Evolutionary conservation across 2,888 invertebrate species (phyloP), one percentile per base, ranked within the genome.

Genomic region (Cephus runcator): DNA sequence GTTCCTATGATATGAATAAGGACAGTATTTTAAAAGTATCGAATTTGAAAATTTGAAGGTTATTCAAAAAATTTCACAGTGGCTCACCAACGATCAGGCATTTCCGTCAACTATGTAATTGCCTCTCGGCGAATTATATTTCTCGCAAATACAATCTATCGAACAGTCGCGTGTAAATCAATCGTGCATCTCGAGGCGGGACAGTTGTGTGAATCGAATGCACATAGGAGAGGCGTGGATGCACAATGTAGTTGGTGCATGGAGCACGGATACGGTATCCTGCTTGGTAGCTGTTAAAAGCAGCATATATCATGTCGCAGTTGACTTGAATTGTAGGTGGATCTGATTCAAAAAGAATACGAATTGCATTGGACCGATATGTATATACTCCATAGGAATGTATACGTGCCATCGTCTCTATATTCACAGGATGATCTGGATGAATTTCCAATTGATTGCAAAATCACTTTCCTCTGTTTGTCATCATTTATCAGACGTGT

Each of bases 271-370:
- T 31, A 71, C 79, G 77, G 75, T 69, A 69, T 75, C 77, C 79
- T 69, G 77, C 79, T 76, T 82, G 79, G 82, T 80, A 77, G 80
- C 78, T 74, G 81, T 83, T 82, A 82, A 82, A 83, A 80, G 82
- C 81, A 79, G 77, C 76, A 79, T 83, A 83, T 79, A 82, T 83
- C 83, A 82, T 81, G 81, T 75, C 81, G 30, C 73, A 34, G 36
- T 76, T 31, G 80, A 80, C 82, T 78, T 80, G 83, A 79, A 78
- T 82, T 80, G 82, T 83, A 79, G 83, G 83, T 83, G 83, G 82
- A 82, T 82, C 83, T 82, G 82, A 83, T 82, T 81, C 76, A 82
- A 81, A 81, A 77, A 79, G 77, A 78, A 76, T 77, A 81, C 79
- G 69, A 69, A n/a, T 76, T 77, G 75, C 81, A 71, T 34, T 34